phyloP scores from a whole-genome alignment of 2,113 vertebrate genomes.

The Passer domesticus region DNA sequence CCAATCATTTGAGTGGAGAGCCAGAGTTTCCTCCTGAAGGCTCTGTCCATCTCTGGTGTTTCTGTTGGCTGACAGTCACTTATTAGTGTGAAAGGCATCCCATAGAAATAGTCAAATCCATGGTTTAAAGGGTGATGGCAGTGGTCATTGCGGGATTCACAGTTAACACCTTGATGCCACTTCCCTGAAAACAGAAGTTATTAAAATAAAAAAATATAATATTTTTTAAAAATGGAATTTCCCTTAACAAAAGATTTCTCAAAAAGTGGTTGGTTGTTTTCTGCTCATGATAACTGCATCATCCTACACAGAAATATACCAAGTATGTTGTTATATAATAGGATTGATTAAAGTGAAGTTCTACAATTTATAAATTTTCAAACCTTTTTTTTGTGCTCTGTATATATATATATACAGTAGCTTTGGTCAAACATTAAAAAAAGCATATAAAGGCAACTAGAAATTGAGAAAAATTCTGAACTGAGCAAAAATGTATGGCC shows the following conservation, averaged over 20 bases:
- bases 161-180: constrained; percentile 93
- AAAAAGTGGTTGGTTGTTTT: not conserved
- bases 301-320: not conserved
- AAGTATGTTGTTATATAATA: not conserved
- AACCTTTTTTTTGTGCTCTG: not conserved
- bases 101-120: constrained; percentile 89
- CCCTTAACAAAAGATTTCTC: not conserved
- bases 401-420: not conserved
- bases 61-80: constrained; percentile 79
- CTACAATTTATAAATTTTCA: not conserved
- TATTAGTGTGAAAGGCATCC: constrained; percentile 82
- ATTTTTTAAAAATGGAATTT: not conserved
- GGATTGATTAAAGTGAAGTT: not conserved
- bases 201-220: not conserved
- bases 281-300: not conserved
- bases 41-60: constrained; percentile 58
- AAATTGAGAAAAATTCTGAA: not conserved
- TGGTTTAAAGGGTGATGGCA: constrained; percentile 92
- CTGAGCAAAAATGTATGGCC: fast-evolving
- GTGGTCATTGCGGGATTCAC: constrained; percentile 76
- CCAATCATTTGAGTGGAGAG: constrained; percentile 43
- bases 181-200: constrained; percentile 79
- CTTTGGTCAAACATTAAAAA: not conserved
- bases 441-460: not conserved
- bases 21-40: constrained; percentile 59